Evolutionary conservation across 2,888 invertebrate genomes (phyloP).

Genomic region (Phaonia tiefii): DNA sequence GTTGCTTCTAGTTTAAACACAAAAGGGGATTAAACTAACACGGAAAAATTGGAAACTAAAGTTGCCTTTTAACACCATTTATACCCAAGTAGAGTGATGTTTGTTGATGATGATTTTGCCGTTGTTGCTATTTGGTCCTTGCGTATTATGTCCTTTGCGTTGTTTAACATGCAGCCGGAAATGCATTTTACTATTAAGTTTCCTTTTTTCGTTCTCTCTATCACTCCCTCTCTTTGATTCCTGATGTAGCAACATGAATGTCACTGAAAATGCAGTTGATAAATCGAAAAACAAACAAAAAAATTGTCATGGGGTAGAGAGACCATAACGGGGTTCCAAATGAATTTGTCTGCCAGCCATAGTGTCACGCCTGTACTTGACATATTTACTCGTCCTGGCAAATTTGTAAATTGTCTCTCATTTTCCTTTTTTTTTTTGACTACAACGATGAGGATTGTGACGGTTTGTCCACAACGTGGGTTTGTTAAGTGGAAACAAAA

Average conservation of each 20-base stretch:
- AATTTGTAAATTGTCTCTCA: slow-evolving; percentile 68
- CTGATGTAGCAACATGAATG: slow-evolving; percentile 40
- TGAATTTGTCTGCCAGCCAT: slow-evolving; percentile 65
- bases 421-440: too few relatives aligned
- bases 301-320: too few relatives aligned
- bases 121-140: not conserved
- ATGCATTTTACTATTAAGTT: slow-evolving; percentile 62
- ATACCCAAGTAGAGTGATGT: not conserved
- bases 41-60: not conserved
- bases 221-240: slow-evolving; percentile 10
- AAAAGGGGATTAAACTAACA: too few relatives aligned
- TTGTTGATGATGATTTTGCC: not conserved
- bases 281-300: not conserved
- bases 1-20: too few relatives aligned
- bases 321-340: slow-evolving; percentile 23
- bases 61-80: slow-evolving; percentile 13
- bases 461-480: slow-evolving; percentile 28
- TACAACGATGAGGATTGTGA: slow-evolving; percentile 3
- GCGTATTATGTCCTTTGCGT: not conserved
- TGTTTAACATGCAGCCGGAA: slow-evolving; percentile 64
- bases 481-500: slow-evolving; percentile 39
- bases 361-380: slow-evolving; percentile 76
- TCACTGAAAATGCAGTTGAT: not conserved
- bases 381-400: slow-evolving; percentile 76
- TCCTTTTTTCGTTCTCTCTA: slow-evolving; percentile 22